These are phyloP conservation scores for Sebastes vulpes DNA, from an alignment of 2,797 vertebrate species.

Conservation along the genomic window DNA sequence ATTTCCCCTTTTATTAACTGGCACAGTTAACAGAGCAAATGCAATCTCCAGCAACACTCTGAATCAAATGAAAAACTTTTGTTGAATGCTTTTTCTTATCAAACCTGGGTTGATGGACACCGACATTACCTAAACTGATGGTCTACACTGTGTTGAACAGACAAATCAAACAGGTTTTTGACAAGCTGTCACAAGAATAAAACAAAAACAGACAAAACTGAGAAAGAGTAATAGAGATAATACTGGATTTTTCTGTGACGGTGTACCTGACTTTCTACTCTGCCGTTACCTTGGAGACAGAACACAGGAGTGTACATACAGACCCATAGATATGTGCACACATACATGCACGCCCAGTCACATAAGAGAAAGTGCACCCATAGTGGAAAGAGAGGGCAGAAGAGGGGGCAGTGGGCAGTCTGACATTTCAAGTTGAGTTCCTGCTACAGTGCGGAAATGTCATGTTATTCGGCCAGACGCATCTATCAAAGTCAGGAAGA, in stretches of 20 bases:
- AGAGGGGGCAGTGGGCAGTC: conserved; percentile 37
- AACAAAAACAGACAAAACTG: not conserved
- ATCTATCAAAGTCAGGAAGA: conserved; percentile 74
- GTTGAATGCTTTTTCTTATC: not conserved
- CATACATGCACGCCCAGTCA: conserved; percentile 19
- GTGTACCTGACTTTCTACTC: conserved; percentile 23
- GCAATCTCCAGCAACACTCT: conserved; percentile 3
- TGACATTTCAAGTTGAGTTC: conserved; percentile 81
- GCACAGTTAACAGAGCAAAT: conserved; percentile 1
- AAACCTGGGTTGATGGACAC: conserved; percentile 1
- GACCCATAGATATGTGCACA: not conserved
- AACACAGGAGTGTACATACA: not conserved
- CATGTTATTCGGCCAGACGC: conserved; percentile 65
- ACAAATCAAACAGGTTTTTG: conserved; percentile 27
- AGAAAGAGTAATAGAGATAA: conserved; percentile 4
- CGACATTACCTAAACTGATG: conserved; percentile 12
- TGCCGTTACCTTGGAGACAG: conserved; percentile 67
- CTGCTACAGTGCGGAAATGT: conserved; percentile 67
- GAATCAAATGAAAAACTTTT: not conserved
- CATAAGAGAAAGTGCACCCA: conserved; percentile 30
- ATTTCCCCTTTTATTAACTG: conserved; percentile 5
- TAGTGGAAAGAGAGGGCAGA: conserved; percentile 51
- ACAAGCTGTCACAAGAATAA: conserved; percentile 18
- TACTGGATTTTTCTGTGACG: conserved; percentile 3
- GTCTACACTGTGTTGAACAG: conserved; percentile 10